Evolutionary conservation across 2,888 invertebrate genomes (phyloP).

Genomic region (Lottia scabra): DNA sequence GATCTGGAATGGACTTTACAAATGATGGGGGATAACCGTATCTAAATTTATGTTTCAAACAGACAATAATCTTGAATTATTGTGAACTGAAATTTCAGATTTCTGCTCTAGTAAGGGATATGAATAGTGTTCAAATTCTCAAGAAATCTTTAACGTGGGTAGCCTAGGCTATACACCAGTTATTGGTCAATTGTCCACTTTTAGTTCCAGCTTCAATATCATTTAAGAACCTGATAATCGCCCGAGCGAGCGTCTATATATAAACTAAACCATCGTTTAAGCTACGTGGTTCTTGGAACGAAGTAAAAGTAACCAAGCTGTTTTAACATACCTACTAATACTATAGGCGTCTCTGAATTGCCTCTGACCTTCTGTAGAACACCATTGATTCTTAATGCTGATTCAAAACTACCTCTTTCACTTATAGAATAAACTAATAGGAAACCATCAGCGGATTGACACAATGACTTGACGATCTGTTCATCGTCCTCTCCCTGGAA

Average conservation of each 20-base stretch:
- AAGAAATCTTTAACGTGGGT: no score
- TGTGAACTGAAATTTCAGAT: no score
- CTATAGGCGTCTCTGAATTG: conserved; percentile 29
- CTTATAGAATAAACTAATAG: conserved; percentile 32
- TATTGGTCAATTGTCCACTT: no score
- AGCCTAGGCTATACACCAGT: no score
- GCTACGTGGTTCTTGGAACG: neutral
- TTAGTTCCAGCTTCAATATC: no score
- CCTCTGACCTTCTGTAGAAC: conserved; percentile 25
- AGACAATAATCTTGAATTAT: no score
- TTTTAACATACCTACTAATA: conserved; percentile 27
- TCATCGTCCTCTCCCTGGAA: conserved; percentile 25
- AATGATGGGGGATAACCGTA: no score
- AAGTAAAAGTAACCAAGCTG: no score
- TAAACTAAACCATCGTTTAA: neutral
- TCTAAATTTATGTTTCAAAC: no score
- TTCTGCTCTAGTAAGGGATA: no score
- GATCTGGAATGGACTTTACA: no score
- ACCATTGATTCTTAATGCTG: conserved; percentile 20
- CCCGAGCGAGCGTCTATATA: neutral
- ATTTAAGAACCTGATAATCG: neutral
- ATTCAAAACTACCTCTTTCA: conserved; percentile 26
- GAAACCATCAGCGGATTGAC: conserved; percentile 32
- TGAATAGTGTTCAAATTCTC: no score
- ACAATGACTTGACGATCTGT: conserved; percentile 23